Conservation (phyloP, 92 coral and sea anemone genomes). For the Umimayanthus kanabou region DNA sequence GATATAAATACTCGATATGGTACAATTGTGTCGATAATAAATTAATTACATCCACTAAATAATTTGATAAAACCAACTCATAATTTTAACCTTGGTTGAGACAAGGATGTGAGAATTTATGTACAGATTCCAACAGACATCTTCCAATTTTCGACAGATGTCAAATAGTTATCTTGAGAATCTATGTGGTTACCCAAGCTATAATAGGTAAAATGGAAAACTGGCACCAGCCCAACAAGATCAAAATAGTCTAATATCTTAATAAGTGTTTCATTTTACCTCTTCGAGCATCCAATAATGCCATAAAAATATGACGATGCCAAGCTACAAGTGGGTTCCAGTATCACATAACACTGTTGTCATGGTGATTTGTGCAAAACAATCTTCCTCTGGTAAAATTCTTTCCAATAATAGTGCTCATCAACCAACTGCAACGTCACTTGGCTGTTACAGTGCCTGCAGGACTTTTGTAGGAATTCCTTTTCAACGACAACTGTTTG, state of each 20-base stretch:
- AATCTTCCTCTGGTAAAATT: no score
- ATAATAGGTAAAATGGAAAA: background rate
- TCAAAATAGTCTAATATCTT: background rate
- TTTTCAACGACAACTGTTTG: background rate
- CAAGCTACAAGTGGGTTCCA: background rate
- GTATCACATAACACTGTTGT: no score
- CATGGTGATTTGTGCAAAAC: no score
- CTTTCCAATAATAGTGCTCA: no score
- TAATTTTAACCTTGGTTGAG: slow-evolving; percentile 5
- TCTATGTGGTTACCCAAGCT: background rate
- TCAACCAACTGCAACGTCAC: no score
- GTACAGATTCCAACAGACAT: background rate
- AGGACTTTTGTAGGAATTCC: background rate
- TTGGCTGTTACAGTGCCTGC: no score
- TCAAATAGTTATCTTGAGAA: background rate
- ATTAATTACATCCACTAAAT: slow-evolving; percentile 25
- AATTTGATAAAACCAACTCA: slow-evolving; percentile 39
- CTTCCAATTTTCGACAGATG: background rate
- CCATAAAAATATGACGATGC: background rate
- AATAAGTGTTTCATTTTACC: background rate
- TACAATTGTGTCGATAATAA: slow-evolving; percentile 15
- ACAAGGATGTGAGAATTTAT: background rate
- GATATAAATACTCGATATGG: slow-evolving; percentile 38
- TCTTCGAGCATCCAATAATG: background rate
- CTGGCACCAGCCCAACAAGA: background rate